phyloP scores from a whole-genome alignment of 2,888 invertebrate species.

The Crematogaster levior region DNA sequence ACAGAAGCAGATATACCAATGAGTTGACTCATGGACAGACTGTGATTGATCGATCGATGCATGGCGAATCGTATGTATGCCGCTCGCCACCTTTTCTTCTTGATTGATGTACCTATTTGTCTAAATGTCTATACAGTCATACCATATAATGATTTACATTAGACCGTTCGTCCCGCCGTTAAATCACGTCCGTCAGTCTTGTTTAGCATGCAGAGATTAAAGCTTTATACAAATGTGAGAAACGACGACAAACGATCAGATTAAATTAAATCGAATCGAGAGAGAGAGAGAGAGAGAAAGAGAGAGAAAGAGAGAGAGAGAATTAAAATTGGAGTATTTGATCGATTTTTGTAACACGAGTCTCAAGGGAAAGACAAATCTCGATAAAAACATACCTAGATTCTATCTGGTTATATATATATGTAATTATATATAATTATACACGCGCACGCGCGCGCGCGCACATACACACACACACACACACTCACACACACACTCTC shows the following conservation, averaged over 20 bases:
- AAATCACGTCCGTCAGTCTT: constrained; percentile 70
- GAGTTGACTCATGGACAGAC: constrained; percentile 88
- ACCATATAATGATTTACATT: constrained; percentile 63
- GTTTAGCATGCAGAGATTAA: constrained; percentile 69
- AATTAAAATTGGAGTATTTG: neutral
- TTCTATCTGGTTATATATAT: constrained; percentile 10
- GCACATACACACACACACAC: too few species aligned
- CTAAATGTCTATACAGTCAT: constrained; percentile 86
- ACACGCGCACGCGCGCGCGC: too few species aligned
- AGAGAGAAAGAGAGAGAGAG: neutral
- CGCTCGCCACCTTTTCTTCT: constrained; percentile 87
- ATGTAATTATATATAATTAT: too few species aligned
- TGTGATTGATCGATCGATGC: constrained; percentile 83
- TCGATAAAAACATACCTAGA: constrained; percentile 52
- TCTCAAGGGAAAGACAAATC: constrained; percentile 41
- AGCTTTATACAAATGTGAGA: constrained; percentile 43
- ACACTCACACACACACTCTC: too few species aligned
- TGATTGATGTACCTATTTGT: constrained; percentile 87
- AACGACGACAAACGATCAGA: constrained; percentile 22
- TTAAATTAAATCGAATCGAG: neutral
- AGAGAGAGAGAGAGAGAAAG: too few species aligned
- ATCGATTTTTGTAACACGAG: constrained; percentile 14
- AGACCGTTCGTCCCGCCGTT: constrained; percentile 45
- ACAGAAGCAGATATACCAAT: constrained; percentile 93
- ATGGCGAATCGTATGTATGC: constrained; percentile 87